A percentile compares a stretch with the other conserved stretches of the same genome.
phyloP scores from a whole-genome alignment of 2,888 invertebrate genomes.

The Torymus auratus region DNA sequence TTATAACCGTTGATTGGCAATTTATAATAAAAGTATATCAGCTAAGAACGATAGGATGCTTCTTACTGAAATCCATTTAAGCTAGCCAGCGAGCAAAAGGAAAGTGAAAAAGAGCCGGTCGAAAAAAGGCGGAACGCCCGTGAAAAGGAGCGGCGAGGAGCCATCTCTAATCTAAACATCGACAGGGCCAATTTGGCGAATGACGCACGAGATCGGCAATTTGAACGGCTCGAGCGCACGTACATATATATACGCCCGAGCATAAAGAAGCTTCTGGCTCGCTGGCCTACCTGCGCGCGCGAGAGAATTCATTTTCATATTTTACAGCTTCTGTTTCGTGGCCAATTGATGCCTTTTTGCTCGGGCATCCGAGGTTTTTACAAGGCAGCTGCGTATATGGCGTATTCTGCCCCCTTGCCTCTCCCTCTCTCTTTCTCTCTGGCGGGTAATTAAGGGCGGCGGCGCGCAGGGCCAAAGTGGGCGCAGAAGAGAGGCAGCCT shows the following conservation, averaged over 20 bases:
- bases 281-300: slow-evolving; percentile 10
- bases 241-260: background rate
- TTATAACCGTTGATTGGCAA: too few species aligned
- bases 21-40: too few species aligned
- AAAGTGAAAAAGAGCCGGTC: background rate
- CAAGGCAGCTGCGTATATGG: background rate
- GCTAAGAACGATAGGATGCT: too few species aligned
- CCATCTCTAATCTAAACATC: slow-evolving; percentile 48
- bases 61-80: too few species aligned
- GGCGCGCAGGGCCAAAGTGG: background rate
- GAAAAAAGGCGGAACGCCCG: background rate
- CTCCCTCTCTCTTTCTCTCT: background rate
- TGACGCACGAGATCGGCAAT: slow-evolving; percentile 47
- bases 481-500: background rate
- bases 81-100: background rate
- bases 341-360: slow-evolving; percentile 38
- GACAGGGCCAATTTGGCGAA: slow-evolving; percentile 48
- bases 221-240: background rate
- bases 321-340: slow-evolving; percentile 57
- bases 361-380: background rate
- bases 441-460: slow-evolving; percentile 40
- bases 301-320: slow-evolving; percentile 57
- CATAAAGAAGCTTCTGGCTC: slow-evolving; percentile 14
- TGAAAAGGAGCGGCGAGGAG: background rate
- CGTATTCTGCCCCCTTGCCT: background rate